A percentile compares a stretch with the other conserved stretches of the same genome.
Evolutionary conservation across 2,797 vertebrate species (phyloP).

Genomic region (Gila robusta): DNA sequence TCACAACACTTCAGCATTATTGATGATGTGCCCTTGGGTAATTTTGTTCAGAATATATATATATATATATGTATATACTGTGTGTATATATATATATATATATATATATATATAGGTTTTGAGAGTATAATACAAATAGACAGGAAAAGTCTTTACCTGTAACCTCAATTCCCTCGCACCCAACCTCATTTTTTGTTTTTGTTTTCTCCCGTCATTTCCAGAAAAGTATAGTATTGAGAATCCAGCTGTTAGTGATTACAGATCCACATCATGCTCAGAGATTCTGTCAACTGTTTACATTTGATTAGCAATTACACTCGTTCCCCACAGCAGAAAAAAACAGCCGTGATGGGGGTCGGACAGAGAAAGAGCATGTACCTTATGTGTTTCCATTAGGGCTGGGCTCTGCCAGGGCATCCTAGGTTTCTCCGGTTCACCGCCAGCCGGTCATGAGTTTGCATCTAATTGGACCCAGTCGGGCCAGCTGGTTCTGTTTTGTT

Average conservation of each 20-base stretch:
- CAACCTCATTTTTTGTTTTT: neutral
- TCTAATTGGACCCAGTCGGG: slow-evolving; percentile 70
- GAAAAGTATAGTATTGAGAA: slow-evolving; percentile 61
- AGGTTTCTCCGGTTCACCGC: slow-evolving; percentile 70
- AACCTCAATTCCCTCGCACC: neutral
- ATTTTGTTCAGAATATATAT: neutral
- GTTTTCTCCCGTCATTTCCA: neutral
- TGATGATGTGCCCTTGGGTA: neutral
- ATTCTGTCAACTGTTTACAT: slow-evolving; percentile 71
- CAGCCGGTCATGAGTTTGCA: slow-evolving; percentile 72
- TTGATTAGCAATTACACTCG: slow-evolving; percentile 78
- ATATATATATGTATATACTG: too few relatives aligned
- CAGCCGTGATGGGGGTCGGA: slow-evolving; percentile 40
- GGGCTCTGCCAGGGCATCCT: slow-evolving; percentile 69
- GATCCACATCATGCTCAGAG: slow-evolving; percentile 67
- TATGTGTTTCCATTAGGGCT: slow-evolving; percentile 70
- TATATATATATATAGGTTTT: neutral
- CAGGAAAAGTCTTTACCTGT: slow-evolving; percentile 1
- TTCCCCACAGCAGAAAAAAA: slow-evolving; percentile 58
- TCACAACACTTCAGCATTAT: too few relatives aligned
- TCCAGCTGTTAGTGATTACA: slow-evolving; percentile 77
- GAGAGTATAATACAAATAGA: neutral
- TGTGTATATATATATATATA: too few relatives aligned
- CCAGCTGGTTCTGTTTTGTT: slow-evolving; percentile 59
- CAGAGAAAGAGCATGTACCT: slow-evolving; percentile 69